Evolutionary conservation across 2,888 invertebrate species (phyloP), one percentile per base, ranked within the genome.

Genomic region (Spodoptera littoralis): DNA sequence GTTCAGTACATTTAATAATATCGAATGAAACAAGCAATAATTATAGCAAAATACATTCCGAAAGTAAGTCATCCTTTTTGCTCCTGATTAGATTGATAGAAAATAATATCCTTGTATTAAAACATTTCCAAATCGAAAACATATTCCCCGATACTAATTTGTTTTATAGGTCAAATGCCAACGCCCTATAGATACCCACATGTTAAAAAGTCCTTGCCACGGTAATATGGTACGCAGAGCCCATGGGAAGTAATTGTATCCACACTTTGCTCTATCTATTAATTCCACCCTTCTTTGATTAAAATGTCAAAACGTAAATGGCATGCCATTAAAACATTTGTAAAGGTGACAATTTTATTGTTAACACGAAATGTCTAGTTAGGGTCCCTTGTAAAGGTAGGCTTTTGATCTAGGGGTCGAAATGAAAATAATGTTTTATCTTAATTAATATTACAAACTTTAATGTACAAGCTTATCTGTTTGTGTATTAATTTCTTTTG

Each of bases 251-350:
- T 62, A 70, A 69, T 71, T 68, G 54, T 69, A 67, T 71, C 70
- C 70, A 70, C 49, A 71, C 54, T 63, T 50, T 75, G 68, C 64
- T 63, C 52, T 75, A 73, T 81, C 76, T 76, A 83, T 80, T 79
- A 83, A 83, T 82, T 81, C 73, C 71, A 68, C 76, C 73, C 76
- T 81, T 78, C 80, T 79, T 79, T 86, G 86, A 88, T 88, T 88
- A 89, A 89, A 90, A 91, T 89, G 90, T 84, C 90, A 88, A 83
- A 83, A 83, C 83, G 83, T 80, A 88, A 87, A 88, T 88, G 86
- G 85, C 86, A 65, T 76, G 85, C 84, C 85, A 84, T 87, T 85
- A 81, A 74, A 84, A 82, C 80, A 79, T 81, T 80, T 77, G 77
- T 71, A 84, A 85, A 85, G 83, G 86, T 85, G 82, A 79, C 76